A percentile compares a stretch with the other conserved stretches of the same genome.
phyloP scores from a whole-genome alignment of 1,140 invertebrate species.

The Dreissena rostriformis region DNA sequence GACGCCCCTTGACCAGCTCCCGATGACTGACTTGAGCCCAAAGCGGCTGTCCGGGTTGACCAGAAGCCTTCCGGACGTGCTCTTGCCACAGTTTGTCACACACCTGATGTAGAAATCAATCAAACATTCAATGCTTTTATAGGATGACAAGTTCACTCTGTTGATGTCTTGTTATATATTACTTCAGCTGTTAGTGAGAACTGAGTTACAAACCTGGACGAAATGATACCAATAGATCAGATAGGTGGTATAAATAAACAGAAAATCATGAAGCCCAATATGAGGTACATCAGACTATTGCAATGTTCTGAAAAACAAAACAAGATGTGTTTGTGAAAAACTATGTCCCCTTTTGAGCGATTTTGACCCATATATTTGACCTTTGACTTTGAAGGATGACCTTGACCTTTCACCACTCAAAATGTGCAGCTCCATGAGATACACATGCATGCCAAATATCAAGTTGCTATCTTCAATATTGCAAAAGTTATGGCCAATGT shows the following conservation, averaged over 20 bases:
- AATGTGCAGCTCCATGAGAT: too few species aligned
- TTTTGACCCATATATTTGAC: too few species aligned
- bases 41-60: conserved; percentile 60
- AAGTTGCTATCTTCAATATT: too few species aligned
- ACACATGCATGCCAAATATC: too few species aligned
- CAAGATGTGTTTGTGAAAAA: too few species aligned
- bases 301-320: too few species aligned
- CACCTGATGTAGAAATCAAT: conserved; percentile 37
- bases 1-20: conserved; percentile 60
- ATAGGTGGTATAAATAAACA: background rate
- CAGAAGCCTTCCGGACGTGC: background rate
- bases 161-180: background rate
- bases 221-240: background rate
- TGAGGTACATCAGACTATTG: too few species aligned
- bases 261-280: background rate
- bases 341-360: too few species aligned
- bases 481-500: too few species aligned
- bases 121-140: background rate
- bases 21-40: conserved; percentile 44
- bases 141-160: background rate
- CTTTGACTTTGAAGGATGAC: too few species aligned
- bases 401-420: too few species aligned
- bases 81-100: conserved; percentile 60
- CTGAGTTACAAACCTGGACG: background rate
- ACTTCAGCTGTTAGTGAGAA: too few species aligned